Percentiles rank a stretch among this genome's conserved stretches.
These are phyloP conservation scores for Pholis gunnellus DNA, from an alignment of 2,113 vertebrate genomes.

Conservation along the genomic window DNA sequence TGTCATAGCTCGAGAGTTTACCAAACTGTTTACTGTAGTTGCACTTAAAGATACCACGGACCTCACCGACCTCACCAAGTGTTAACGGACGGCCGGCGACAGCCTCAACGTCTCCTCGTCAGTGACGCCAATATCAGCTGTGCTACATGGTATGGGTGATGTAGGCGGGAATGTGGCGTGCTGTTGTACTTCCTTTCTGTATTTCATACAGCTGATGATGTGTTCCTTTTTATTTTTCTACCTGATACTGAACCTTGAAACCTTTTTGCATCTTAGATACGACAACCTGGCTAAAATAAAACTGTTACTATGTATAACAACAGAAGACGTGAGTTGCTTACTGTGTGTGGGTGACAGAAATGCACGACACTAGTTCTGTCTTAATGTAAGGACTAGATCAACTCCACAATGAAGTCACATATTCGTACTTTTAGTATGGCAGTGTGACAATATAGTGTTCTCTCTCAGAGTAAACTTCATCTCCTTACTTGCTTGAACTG, in stretches of 20 bases:
- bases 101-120: conserved; percentile 52
- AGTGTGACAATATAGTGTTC: background rate
- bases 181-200: conserved; percentile 73
- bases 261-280: conserved; percentile 85
- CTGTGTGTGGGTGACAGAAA: conserved; percentile 10
- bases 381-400: background rate
- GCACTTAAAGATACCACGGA: conserved; percentile 76
- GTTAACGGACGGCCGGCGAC: conserved; percentile 45
- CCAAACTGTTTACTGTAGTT: conserved; percentile 78
- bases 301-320: conserved; percentile 68
- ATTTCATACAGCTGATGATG: conserved; percentile 77
- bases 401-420: background rate
- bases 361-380: background rate
- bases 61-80: conserved; percentile 75
- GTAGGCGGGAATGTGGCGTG: conserved; percentile 62
- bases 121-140: conserved; percentile 60
- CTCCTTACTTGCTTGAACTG: conserved; percentile 85
- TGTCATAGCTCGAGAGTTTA: conserved; percentile 72
- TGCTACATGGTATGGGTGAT: conserved; percentile 67
- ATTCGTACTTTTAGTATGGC: background rate
- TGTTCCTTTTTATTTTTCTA: conserved; percentile 86
- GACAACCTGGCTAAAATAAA: conserved; percentile 82
- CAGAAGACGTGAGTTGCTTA: conserved; percentile 29
- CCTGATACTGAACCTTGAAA: conserved; percentile 77
- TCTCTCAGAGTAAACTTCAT: background rate